A percentile compares a stretch with the other conserved stretches of the same genome.
Conservation (phyloP, 2,888 invertebrate species). For the Pseudococcus jackbeardsleyi region DNA sequence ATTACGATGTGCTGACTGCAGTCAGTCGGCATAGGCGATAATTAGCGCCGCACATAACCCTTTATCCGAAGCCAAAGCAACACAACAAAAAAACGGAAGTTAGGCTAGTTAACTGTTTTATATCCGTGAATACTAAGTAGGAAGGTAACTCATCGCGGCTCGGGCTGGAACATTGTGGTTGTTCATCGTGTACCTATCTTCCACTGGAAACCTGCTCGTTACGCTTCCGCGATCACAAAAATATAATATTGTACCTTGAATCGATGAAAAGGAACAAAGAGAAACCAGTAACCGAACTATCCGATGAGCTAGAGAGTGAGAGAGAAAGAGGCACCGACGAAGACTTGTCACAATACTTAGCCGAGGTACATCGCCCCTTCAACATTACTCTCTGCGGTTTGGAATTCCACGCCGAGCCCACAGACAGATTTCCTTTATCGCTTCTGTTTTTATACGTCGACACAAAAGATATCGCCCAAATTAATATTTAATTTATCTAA, state of each 20-base stretch:
- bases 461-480: constrained; percentile 28
- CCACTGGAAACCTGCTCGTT: constrained; percentile 59
- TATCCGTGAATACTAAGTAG: constrained; percentile 64
- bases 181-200: constrained; percentile 47
- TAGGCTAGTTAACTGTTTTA: constrained; percentile 64
- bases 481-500: constrained; percentile 38
- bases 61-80: constrained; percentile 24
- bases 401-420: constrained; percentile 39
- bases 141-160: constrained; percentile 51
- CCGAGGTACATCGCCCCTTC: not conserved
- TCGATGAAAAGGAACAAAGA: constrained; percentile 63
- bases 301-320: constrained; percentile 27
- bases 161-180: constrained; percentile 59
- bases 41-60: constrained; percentile 51
- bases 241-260: constrained; percentile 65
- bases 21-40: not conserved
- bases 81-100: constrained; percentile 65
- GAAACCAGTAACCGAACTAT: constrained; percentile 34
- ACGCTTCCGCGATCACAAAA: constrained; percentile 61
- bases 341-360: constrained; percentile 40
- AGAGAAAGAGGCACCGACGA: not conserved
- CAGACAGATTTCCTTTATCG: not conserved
- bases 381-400: not conserved
- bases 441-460: not conserved
- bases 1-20: not conserved